Conservation (phyloP, 2,888 invertebrate species). For the Rugalucina vietnamica region DNA sequence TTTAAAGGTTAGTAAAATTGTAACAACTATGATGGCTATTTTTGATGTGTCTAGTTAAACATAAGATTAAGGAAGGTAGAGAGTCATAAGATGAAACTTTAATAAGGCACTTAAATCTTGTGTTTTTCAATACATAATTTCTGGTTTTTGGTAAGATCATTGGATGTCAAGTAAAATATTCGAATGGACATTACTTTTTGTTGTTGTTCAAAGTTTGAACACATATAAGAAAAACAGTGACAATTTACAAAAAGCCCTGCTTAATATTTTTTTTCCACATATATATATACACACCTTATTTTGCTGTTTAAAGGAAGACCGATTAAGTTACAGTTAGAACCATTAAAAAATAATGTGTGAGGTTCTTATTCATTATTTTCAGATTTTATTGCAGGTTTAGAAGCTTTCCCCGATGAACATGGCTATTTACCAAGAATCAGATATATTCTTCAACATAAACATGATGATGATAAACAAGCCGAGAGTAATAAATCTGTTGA, state of each 20-base stretch:
- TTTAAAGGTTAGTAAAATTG: slow-evolving; percentile 11
- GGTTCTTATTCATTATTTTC: no score
- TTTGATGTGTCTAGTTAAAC: background rate
- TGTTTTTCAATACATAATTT: no score
- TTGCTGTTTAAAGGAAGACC: no score
- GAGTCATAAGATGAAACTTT: background rate
- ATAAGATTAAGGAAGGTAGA: background rate
- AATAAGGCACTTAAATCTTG: no score
- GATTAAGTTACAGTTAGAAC: no score
- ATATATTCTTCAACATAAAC: slow-evolving; percentile 2
- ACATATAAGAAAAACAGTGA: no score
- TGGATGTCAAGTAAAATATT: no score
- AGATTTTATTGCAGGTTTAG: slow-evolving; percentile 26
- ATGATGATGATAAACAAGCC: background rate
- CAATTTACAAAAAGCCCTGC: background rate
- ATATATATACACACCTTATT: no score
- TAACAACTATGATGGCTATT: background rate
- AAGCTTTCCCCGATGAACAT: slow-evolving; percentile 26
- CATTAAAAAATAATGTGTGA: no score
- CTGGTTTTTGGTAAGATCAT: no score
- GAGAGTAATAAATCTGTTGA: background rate
- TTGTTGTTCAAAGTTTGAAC: no score
- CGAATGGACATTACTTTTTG: no score
- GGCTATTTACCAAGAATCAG: slow-evolving; percentile 28
- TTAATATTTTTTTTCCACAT: background rate